Conservation (phyloP, 2,113 vertebrate genomes). For the Tonatia bakeri region DNA sequence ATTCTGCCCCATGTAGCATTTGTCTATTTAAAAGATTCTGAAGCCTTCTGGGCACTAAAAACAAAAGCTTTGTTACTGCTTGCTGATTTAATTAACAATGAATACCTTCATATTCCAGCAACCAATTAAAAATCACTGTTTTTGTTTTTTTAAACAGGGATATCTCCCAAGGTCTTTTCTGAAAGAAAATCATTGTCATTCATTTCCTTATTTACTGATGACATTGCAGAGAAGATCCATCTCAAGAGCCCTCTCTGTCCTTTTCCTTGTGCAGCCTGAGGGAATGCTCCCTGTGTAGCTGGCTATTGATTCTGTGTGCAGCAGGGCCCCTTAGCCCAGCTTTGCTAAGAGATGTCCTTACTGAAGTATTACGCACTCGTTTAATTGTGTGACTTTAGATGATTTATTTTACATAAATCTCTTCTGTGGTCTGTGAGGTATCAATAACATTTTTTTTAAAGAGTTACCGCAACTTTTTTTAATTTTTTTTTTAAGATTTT, state of each 20-base stretch:
- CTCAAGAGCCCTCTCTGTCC: background rate
- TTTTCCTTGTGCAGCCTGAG: background rate
- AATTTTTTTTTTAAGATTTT: too few relatives aligned
- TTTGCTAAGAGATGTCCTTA: background rate
- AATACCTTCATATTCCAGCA: background rate
- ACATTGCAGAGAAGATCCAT: background rate
- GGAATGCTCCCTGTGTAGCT: background rate
- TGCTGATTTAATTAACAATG: background rate
- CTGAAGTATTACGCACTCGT: background rate
- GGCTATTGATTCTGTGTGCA: background rate
- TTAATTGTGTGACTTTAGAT: background rate
- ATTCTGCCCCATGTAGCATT: background rate
- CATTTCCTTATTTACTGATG: background rate
- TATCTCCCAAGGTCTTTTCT: background rate
- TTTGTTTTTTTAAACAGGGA: background rate
- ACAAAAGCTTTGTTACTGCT: background rate
- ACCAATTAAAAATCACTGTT: background rate
- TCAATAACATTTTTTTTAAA: too few relatives aligned
- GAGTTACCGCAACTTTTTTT: too few relatives aligned
- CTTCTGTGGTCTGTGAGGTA: background rate
- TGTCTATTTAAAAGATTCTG: background rate
- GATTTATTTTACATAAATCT: background rate
- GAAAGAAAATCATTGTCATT: background rate
- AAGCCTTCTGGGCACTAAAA: background rate
- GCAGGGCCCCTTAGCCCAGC: background rate